A percentile compares a stretch with the other conserved stretches of the same genome.
phyloP scores from a whole-genome alignment of 1,140 invertebrate genomes.

The silkworm (Bombyx mori) region ASM3026992v2 NC_085132.1:10999001-10999500 shows the following conservation, averaged over 20 bases:
- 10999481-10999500: slow-evolving; percentile 78
- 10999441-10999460: slow-evolving; percentile 74
- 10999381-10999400: slow-evolving; percentile 84
- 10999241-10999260: slow-evolving; percentile 61
- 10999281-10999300: slow-evolving; percentile 80
- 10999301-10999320: slow-evolving; percentile 78
- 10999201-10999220: slow-evolving; percentile 42
- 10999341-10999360: slow-evolving; percentile 86
- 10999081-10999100: slow-evolving; percentile 35
- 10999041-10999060: too few species aligned
- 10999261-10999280: slow-evolving; percentile 63
- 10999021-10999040: too few species aligned
- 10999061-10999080: slow-evolving; percentile 22
- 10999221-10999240: slow-evolving; percentile 39
- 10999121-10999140: slow-evolving; percentile 59
- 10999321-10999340: slow-evolving; percentile 84
- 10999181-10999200: slow-evolving; percentile 41
- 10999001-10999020: too few species aligned
- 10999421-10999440: slow-evolving; percentile 86
- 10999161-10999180: slow-evolving; percentile 46
- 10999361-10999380: slow-evolving; percentile 86
- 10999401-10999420: slow-evolving; percentile 83
- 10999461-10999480: slow-evolving; percentile 82
- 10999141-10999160: slow-evolving; percentile 24
- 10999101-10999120: slow-evolving; percentile 56